Evolutionary conservation across 2,113 vertebrate genomes (phyloP).

Genomic region (Labrus mixtus): DNA sequence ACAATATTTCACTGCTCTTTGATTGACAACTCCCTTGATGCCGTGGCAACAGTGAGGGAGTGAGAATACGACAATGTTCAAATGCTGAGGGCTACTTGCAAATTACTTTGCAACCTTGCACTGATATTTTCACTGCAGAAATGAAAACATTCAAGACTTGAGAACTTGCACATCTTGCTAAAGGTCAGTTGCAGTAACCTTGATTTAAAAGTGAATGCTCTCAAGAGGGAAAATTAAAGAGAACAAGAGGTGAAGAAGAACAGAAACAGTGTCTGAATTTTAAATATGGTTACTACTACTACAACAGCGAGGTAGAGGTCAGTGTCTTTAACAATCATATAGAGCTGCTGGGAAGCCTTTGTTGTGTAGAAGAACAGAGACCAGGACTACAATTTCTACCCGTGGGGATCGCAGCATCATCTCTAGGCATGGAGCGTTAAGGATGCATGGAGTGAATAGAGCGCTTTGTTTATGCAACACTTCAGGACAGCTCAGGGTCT

Average conservation of each 20-base stretch:
- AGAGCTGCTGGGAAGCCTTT: neutral
- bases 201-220: constrained; percentile 11
- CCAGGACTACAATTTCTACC: too few species aligned
- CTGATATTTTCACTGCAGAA: neutral
- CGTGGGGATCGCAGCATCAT: too few species aligned
- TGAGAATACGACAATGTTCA: neutral
- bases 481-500: too few species aligned
- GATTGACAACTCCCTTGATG: constrained; percentile 1
- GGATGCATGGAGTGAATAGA: too few species aligned
- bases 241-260: neutral
- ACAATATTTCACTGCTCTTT: neutral
- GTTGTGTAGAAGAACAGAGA: neutral
- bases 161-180: neutral
- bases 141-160: constrained; percentile 2
- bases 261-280: neutral
- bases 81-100: constrained; percentile 8
- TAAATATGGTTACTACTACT: neutral
- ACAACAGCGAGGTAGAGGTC: neutral
- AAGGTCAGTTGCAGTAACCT: neutral
- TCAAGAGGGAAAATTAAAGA: neutral
- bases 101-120: constrained; percentile 17
- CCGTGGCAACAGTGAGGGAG: neutral
- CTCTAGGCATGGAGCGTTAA: too few species aligned
- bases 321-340: neutral
- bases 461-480: too few species aligned